Evolutionary conservation across 2,797 vertebrate genomes (phyloP).

Genomic region (Distichodus sexfasciatus): DNA sequence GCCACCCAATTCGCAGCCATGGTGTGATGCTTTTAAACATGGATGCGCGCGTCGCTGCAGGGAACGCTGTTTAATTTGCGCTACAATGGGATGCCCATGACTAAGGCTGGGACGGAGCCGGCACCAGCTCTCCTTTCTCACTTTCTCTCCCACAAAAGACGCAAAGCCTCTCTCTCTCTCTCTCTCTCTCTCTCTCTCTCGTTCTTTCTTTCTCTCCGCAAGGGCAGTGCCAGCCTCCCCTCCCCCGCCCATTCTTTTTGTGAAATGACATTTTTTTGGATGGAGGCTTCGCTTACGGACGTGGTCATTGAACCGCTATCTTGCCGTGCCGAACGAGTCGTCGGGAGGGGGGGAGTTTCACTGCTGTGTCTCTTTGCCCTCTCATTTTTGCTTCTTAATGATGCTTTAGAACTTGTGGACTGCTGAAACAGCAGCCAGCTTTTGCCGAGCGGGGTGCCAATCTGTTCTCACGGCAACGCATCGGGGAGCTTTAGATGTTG

Average conservation of each 20-base stretch:
- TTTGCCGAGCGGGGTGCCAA: background rate
- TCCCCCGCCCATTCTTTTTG: background rate
- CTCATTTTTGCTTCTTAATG: constrained; percentile 24
- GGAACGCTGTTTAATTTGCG: constrained; percentile 37
- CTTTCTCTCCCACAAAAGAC: no score
- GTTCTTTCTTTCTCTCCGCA: constrained; percentile 6
- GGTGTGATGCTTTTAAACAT: constrained; percentile 26
- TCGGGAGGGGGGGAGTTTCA: background rate
- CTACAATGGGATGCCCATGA: constrained; percentile 32
- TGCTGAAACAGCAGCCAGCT: background rate
- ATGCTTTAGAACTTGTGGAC: constrained; percentile 10
- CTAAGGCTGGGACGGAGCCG: constrained; percentile 9
- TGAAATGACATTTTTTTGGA: background rate
- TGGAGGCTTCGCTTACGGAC: background rate
- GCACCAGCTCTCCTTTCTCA: no score
- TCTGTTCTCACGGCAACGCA: constrained; percentile 4
- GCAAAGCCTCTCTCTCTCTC: background rate
- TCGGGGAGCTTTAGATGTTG: constrained; percentile 17
- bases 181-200: constrained; percentile 1
- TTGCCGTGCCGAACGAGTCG: background rate
- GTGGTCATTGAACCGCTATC: constrained; percentile 7
- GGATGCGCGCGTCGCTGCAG: constrained; percentile 32
- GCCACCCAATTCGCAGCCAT: background rate
- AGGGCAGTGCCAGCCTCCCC: constrained; percentile 19
- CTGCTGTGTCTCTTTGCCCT: constrained; percentile 13